These are phyloP conservation scores for Lepidotrigona ventralis DNA, from an alignment of 1,140 invertebrate genomes.

Conservation along the genomic window DNA sequence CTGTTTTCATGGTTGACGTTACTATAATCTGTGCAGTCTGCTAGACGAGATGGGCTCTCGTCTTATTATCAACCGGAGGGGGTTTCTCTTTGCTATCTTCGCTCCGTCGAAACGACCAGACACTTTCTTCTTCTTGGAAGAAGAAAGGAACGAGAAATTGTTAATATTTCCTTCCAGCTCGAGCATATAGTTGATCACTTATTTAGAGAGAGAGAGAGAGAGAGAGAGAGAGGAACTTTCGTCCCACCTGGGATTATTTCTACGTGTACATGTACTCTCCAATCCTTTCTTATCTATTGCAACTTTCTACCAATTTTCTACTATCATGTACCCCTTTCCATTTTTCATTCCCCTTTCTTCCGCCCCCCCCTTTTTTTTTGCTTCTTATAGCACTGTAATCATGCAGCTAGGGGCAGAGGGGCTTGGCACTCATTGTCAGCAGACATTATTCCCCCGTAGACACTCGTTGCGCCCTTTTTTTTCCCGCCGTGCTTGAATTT, in stretches of 20 bases:
- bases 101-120: neutral
- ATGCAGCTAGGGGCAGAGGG: slow-evolving; percentile 30
- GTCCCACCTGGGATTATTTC: neutral
- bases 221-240: neutral
- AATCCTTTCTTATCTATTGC: slow-evolving; percentile 30
- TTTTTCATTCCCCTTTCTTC: neutral
- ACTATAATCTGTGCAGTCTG: slow-evolving; percentile 7
- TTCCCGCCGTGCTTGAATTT: slow-evolving; percentile 35
- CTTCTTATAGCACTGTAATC: slow-evolving; percentile 44
- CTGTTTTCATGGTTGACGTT: slow-evolving; percentile 1
- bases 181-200: slow-evolving; percentile 21
- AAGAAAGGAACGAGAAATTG: neutral
- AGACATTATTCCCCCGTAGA: slow-evolving; percentile 46
- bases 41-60: slow-evolving; percentile 14
- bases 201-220: slow-evolving; percentile 1
- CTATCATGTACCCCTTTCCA: slow-evolving; percentile 14
- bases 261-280: neutral
- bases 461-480: slow-evolving; percentile 51
- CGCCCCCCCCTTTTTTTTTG: neutral
- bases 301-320: slow-evolving; percentile 33
- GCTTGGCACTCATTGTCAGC: slow-evolving; percentile 51
- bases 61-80: slow-evolving; percentile 7
- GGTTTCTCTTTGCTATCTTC: neutral
- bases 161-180: neutral
- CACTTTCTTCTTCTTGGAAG: too few species aligned